Conservation (phyloP, 2,797 vertebrate genomes). For the Potorous gilbertii region DNA sequence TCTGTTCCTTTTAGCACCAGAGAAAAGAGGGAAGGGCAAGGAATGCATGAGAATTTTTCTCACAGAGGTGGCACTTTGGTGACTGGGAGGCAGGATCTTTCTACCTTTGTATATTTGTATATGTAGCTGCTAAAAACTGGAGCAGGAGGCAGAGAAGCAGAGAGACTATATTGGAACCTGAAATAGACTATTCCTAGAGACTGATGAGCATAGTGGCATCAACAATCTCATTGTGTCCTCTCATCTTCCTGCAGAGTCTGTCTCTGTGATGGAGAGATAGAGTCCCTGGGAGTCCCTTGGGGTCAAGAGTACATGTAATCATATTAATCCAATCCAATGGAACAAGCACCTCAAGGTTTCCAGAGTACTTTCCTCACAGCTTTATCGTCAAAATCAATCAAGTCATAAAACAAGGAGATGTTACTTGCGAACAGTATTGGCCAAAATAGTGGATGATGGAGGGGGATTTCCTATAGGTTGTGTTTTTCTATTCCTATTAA, state of each 20-base stretch:
- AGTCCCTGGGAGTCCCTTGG: background rate
- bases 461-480: background rate
- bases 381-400: background rate
- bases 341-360: background rate
- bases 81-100: background rate
- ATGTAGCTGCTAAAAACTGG: background rate
- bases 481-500: no score
- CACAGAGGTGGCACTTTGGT: background rate
- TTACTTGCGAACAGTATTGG: background rate
- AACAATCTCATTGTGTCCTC: background rate
- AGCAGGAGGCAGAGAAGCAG: background rate
- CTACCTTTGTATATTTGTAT: background rate
- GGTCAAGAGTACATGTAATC: background rate
- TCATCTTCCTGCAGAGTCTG: background rate
- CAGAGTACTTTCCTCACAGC: background rate
- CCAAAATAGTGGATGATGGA: background rate
- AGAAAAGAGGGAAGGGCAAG: background rate
- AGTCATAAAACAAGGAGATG: background rate
- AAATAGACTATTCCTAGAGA: background rate
- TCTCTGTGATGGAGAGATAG: background rate
- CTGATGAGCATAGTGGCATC: background rate
- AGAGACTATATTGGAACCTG: background rate
- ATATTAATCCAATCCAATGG: background rate
- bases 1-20: background rate
- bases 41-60: background rate